Percentiles rank a stretch among this genome's conserved stretches.
phyloP scores from a whole-genome alignment of 2,888 invertebrate species.

The Cephalotes varians region DNA sequence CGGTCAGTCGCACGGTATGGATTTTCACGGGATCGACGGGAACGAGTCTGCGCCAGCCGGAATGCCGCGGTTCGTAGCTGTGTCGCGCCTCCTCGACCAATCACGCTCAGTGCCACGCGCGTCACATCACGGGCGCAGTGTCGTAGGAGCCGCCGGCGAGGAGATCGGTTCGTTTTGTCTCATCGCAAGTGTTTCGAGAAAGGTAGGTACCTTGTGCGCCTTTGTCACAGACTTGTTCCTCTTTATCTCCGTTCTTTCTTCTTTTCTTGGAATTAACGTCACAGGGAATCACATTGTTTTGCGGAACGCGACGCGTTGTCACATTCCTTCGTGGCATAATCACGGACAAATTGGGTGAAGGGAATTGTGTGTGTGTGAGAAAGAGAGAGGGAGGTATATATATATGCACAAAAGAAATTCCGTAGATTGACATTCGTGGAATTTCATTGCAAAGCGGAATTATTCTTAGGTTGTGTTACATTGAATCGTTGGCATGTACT shows the following conservation, averaged over 20 bases:
- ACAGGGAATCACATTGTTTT: background rate
- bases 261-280: background rate
- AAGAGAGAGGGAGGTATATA: background rate
- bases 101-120: constrained; percentile 50
- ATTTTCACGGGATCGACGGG: constrained; percentile 78
- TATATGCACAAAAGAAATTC: background rate
- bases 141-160: constrained; percentile 28
- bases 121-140: constrained; percentile 44
- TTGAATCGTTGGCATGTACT: no score
- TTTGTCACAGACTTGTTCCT: background rate
- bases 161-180: background rate
- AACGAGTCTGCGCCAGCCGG: constrained; percentile 79
- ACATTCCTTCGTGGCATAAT: background rate
- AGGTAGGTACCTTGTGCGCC: background rate
- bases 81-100: constrained; percentile 54
- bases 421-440: no score
- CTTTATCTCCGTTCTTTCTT: background rate
- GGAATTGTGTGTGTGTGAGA: background rate
- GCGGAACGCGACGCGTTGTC: background rate
- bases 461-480: background rate
- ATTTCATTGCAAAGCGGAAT: background rate
- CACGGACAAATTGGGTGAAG: background rate
- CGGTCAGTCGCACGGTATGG: constrained; percentile 72
- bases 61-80: constrained; percentile 52
- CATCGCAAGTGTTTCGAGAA: background rate